Conservation (phyloP, 2,888 invertebrate genomes). For the Trypoxylon attenuatum region DNA sequence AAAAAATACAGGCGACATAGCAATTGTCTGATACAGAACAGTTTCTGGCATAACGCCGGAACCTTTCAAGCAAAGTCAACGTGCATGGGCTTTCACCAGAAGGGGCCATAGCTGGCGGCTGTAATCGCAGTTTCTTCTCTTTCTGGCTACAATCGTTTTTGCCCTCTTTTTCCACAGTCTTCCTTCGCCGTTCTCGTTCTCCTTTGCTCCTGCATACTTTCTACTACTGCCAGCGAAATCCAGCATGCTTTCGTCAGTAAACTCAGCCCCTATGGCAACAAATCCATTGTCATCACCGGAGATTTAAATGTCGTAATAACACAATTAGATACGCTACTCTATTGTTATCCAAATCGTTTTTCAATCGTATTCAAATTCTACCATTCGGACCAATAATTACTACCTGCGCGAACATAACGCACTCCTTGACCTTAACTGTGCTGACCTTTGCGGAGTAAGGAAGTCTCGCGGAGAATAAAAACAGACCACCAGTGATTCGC, state of each 20-base stretch:
- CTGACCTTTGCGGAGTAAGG: not conserved
- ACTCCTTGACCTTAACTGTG: conserved; percentile 16
- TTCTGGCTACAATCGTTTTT: conserved; percentile 28
- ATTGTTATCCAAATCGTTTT: conserved; percentile 21
- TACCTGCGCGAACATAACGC: not conserved
- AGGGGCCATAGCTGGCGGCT: conserved; percentile 31
- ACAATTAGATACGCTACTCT: not conserved
- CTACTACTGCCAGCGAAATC: conserved; percentile 17
- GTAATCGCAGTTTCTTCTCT: conserved; percentile 46
- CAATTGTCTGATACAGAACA: conserved; percentile 25
- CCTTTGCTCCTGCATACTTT: conserved; percentile 21
- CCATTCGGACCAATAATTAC: conserved; percentile 15
- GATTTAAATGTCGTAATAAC: conserved; percentile 19
- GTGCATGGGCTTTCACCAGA: conserved; percentile 51
- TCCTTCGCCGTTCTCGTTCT: conserved; percentile 21
- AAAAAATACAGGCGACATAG: conserved; percentile 21
- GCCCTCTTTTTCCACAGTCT: conserved; percentile 28
- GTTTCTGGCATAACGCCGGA: conserved; percentile 28
- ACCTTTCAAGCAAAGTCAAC: conserved; percentile 38
- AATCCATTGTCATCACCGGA: conserved; percentile 11
- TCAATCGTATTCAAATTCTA: conserved; percentile 1
- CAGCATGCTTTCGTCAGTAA: conserved; percentile 14
- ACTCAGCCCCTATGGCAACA: conserved; percentile 8
- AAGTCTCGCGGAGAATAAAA: not conserved
- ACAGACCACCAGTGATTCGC: too few species aligned